Evolutionary conservation across 2,888 invertebrate species (phyloP), one percentile per base, ranked within the genome.

Genomic region (Coecobrya sp.): DNA sequence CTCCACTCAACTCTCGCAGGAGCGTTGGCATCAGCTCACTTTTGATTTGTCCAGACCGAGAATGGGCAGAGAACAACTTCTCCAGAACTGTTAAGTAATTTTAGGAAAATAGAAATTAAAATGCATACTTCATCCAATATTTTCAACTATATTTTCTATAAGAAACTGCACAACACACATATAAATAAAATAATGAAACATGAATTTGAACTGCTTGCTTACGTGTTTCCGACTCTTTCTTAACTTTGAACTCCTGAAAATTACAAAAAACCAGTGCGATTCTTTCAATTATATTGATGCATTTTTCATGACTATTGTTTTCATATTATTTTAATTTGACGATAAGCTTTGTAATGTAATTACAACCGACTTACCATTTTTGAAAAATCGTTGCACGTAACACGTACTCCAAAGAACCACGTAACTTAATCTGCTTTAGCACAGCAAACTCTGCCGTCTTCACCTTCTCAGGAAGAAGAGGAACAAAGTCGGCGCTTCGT

Each of bases 221-320:
- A 93, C 93, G 87, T n/a, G 89, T 86, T 70, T 91, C 91, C 0
- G 93, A 86, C 52, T 93, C 93, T 70, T 93, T 93, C 45, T 86
- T 85, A 1, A 93, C 93, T 88, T 93, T 93, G 89, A 91, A 93
- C 62, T 93, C 93, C 93, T 93, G 42, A 13, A 93, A 89, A 27
- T 13, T 30, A 89, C 11, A 30, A 55, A 22, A 36, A 52, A 30
- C 36, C 36, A 36, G 36, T 36, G 36, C 7, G 2, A 36, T 36
- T n/a, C 36, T 36, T 36, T 36, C 36, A n/a, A n/a, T n/a, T n/a
- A n/a, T n/a, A n/a, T n/a, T n/a, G n/a, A n/a, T n/a, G n/a, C n/a
- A n/a, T n/a, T n/a, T n/a, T n/a, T n/a, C n/a, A n/a, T n/a, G n/a
- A n/a, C n/a, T n/a, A n/a, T n/a, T n/a, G n/a, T n/a, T n/a, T n/a